Evolutionary conservation across 2,888 invertebrate species (phyloP).

Genomic region (Bruchidius siliquastri): DNA sequence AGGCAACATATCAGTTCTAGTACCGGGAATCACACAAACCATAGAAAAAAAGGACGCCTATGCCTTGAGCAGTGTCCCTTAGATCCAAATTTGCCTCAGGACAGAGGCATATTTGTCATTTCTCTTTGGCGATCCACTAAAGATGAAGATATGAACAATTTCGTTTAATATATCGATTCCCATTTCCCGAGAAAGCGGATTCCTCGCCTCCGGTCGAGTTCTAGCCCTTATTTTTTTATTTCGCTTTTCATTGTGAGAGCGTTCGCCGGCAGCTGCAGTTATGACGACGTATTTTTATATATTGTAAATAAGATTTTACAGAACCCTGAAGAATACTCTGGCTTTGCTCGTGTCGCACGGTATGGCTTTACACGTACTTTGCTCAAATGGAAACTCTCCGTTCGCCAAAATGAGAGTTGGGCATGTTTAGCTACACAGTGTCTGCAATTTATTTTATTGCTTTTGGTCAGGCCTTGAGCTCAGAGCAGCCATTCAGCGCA

Average conservation of each 20-base stretch:
- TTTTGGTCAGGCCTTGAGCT: background rate
- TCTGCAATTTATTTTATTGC: background rate
- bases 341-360: background rate
- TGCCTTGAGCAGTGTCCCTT: background rate
- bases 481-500: too few species aligned
- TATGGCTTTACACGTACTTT: background rate
- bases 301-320: background rate
- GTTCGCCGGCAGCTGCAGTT: background rate
- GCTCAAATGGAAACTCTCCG: background rate
- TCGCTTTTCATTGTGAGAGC: background rate
- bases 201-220: background rate
- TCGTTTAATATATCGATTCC: background rate
- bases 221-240: background rate
- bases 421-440: background rate
- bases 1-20: too few species aligned
- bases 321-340: background rate
- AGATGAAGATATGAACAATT: background rate
- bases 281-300: background rate
- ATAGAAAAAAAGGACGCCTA: background rate
- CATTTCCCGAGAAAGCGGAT: background rate
- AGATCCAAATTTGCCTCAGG: background rate
- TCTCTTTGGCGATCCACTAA: background rate
- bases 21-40: too few species aligned
- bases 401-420: background rate
- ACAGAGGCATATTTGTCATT: background rate